phyloP scores from a whole-genome alignment of 2,113 vertebrate species.

The Bagarius yarrelli region DNA sequence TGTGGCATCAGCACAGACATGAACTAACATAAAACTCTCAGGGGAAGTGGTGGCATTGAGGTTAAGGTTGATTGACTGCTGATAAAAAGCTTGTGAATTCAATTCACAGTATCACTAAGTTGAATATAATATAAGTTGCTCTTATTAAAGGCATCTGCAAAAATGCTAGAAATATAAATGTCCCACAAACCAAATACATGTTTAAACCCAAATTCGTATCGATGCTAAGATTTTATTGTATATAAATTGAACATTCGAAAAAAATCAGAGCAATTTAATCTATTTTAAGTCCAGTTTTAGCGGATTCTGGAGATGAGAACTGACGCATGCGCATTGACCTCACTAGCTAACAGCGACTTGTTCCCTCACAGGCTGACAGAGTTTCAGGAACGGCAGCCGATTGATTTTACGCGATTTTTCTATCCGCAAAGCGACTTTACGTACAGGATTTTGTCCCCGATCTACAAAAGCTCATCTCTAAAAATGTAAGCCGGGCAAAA shows the following conservation, averaged over 20 bases:
- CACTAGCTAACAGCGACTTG: background rate
- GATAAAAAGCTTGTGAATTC: no score
- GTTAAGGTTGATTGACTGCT: no score
- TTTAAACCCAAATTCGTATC: background rate
- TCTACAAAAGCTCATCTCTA: background rate
- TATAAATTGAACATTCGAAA: background rate
- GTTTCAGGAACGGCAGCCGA: constrained; percentile 7
- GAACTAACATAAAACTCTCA: no score
- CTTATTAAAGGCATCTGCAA: no score
- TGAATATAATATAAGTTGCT: no score
- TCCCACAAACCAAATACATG: background rate
- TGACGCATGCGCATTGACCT: constrained; percentile 1
- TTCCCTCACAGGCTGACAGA: background rate
- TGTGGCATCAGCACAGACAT: background rate
- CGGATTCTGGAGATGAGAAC: background rate
- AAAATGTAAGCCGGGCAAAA: constrained; percentile 25
- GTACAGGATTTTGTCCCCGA: background rate
- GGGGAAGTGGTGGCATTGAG: no score
- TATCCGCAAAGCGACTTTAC: background rate
- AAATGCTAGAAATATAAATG: no score
- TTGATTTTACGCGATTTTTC: background rate
- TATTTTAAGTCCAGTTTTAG: no score
- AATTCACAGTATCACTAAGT: no score
- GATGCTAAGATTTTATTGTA: background rate
- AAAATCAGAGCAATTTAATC: background rate